phyloP scores from a whole-genome alignment of 1,140 invertebrate species.

The Bradysia coprophila region DNA sequence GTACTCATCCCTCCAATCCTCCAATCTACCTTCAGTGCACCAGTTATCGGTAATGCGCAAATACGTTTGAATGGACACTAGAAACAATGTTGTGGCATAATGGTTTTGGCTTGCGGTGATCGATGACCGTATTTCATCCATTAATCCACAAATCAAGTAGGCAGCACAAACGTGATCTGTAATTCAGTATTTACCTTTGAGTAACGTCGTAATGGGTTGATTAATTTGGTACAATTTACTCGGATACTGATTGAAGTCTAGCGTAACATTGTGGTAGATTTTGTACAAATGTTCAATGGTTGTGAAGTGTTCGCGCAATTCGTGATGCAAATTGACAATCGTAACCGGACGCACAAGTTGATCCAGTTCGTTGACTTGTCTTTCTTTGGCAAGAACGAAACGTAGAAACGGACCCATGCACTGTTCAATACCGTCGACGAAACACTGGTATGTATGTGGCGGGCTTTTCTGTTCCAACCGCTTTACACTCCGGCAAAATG shows the following conservation, averaged over 20 bases:
- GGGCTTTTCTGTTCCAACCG: slow-evolving; percentile 5
- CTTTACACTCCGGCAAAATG: slow-evolving; percentile 10
- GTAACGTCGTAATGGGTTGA: too few species aligned
- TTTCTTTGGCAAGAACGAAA: slow-evolving; percentile 10
- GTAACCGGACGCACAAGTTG: slow-evolving; percentile 2
- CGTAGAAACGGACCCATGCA: slow-evolving; percentile 11
- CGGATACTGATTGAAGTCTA: neutral
- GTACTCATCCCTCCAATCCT: slow-evolving; percentile 15
- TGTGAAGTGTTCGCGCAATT: slow-evolving; percentile 8
- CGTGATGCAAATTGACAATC: slow-evolving; percentile 7
- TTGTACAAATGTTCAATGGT: slow-evolving; percentile 2
- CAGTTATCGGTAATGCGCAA: slow-evolving; percentile 16
- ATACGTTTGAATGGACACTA: slow-evolving; percentile 9
- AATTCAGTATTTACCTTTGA: neutral
- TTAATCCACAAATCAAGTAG: slow-evolving; percentile 9
- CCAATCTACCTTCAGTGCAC: slow-evolving; percentile 13
- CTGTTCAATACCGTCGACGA: slow-evolving; percentile 11
- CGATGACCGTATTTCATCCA: neutral
- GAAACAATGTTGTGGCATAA: slow-evolving; percentile 8
- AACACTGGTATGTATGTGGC: slow-evolving; percentile 7
- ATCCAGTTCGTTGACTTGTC: slow-evolving; percentile 5
- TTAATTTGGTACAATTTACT: too few species aligned
- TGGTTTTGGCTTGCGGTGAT: neutral
- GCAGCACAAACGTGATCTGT: slow-evolving; percentile 9
- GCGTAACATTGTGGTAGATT: neutral